phyloP scores from a whole-genome alignment of 92 coral and sea anemone genomes.

The Hydrozoanthus gracilis region DNA sequence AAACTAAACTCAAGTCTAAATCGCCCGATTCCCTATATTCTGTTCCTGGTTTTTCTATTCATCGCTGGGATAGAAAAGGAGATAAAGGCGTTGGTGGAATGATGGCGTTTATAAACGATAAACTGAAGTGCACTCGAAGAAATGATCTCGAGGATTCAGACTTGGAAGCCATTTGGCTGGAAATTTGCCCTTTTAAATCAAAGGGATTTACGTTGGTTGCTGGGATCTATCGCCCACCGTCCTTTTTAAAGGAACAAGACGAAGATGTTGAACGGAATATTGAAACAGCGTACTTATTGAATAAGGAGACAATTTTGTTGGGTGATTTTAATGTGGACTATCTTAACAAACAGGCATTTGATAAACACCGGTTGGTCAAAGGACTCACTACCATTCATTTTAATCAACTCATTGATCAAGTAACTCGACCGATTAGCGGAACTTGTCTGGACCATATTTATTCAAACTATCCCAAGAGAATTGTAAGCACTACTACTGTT shows the following conservation, averaged over 20 bases:
- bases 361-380: conserved; percentile 61
- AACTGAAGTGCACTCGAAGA: conserved; percentile 47
- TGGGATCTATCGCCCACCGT: conserved; percentile 56
- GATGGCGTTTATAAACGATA: conserved; percentile 56
- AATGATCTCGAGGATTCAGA: conserved; percentile 58
- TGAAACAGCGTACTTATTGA: conserved; percentile 56
- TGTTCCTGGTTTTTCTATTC: conserved; percentile 62
- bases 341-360: conserved; percentile 38
- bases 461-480: conserved; percentile 63
- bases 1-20: conserved; percentile 57
- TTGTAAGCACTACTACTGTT: conserved; percentile 33
- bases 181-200: conserved; percentile 63
- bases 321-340: conserved; percentile 66
- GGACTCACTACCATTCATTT: conserved; percentile 69
- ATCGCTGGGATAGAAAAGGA: conserved; percentile 58
- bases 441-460: conserved; percentile 69
- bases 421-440: conserved; percentile 63
- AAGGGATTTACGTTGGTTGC: conserved; percentile 56
- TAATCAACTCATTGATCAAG: conserved; percentile 59
- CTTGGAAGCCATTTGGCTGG: conserved; percentile 58
- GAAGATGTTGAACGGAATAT: conserved; percentile 32
- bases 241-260: conserved; percentile 43
- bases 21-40: conserved; percentile 48
- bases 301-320: conserved; percentile 65
- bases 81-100: conserved; percentile 57